phyloP scores from a whole-genome alignment of 1,140 invertebrate species.

The Rhynchophorus ferrugineus region DNA sequence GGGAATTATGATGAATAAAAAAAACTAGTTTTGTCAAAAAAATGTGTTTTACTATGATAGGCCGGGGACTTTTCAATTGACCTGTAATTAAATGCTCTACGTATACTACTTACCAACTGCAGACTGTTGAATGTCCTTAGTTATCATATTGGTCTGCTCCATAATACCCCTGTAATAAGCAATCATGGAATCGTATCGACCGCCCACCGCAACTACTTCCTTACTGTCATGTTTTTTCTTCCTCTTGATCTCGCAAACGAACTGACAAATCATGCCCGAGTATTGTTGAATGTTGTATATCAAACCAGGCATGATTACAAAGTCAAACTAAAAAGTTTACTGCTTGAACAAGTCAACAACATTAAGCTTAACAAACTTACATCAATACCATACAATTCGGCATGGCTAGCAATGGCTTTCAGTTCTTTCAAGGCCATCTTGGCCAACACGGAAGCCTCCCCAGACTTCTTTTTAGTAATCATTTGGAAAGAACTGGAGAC shows the following conservation, averaged over 20 bases:
- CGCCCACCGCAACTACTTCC: constrained; percentile 43
- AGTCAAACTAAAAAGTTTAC: constrained; percentile 46
- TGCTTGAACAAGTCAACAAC: neutral
- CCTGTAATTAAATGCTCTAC: too few relatives aligned
- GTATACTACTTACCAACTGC: constrained; percentile 55
- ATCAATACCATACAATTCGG: constrained; percentile 64
- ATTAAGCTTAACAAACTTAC: too few relatives aligned
- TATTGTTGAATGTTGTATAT: constrained; percentile 58
- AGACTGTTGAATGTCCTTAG: constrained; percentile 44
- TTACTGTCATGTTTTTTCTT: constrained; percentile 48
- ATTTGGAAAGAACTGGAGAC: constrained; percentile 53
- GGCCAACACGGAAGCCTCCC: constrained; percentile 55
- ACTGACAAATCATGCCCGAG: constrained; percentile 65
- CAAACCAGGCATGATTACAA: constrained; percentile 55
- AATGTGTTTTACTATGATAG: too few relatives aligned
- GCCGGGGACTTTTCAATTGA: too few relatives aligned
- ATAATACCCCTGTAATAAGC: constrained; percentile 38
- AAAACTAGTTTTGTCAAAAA: too few relatives aligned
- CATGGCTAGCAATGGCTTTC: constrained; percentile 59
- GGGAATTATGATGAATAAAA: too few relatives aligned
- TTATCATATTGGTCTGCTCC: constrained; percentile 27
- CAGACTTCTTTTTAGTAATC: constrained; percentile 54
- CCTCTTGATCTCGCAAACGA: constrained; percentile 54
- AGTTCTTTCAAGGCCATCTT: constrained; percentile 66
- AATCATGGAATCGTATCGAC: constrained; percentile 45